Percentiles rank a stretch among this genome's conserved stretches.
Evolutionary conservation across 1,140 invertebrate species (phyloP).

Genomic region (Drosophila kohkoa): DNA sequence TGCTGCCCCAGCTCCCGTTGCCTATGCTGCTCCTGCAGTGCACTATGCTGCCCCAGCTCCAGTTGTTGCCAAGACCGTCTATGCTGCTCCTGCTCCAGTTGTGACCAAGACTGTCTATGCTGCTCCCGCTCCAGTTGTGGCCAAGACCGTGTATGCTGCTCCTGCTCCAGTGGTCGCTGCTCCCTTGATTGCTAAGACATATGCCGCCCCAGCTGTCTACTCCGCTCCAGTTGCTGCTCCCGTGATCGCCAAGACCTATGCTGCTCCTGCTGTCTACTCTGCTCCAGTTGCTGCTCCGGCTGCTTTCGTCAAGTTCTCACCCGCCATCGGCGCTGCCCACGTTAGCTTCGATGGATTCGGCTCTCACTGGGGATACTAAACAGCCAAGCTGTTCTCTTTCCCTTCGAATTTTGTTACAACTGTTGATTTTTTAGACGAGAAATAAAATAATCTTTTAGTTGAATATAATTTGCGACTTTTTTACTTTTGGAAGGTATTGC

Average conservation of each 20-base stretch:
- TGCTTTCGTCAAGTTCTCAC: conserved; percentile 85
- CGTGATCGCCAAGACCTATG: conserved; percentile 55
- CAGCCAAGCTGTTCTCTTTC: conserved; percentile 27
- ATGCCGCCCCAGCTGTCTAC: conserved; percentile 70
- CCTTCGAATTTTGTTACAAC: conserved; percentile 13
- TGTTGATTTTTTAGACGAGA: conserved; percentile 52
- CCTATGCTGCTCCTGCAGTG: conserved; percentile 86
- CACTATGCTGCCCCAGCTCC: conserved; percentile 86
- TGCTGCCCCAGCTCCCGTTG: conserved; percentile 71
- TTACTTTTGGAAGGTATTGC: too few species aligned
- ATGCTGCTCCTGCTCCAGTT: conserved; percentile 82
- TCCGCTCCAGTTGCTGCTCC: conserved; percentile 77
- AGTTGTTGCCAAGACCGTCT: conserved; percentile 83
- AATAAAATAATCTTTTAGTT: conserved; percentile 45
- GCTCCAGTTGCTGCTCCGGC: conserved; percentile 77
- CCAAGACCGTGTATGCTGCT: conserved; percentile 61
- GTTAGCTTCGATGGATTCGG: conserved; percentile 85
- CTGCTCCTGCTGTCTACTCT: conserved; percentile 78
- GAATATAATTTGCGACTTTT: not conserved
- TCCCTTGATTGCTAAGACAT: conserved; percentile 52
- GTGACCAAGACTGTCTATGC: conserved; percentile 75
- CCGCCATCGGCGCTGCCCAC: conserved; percentile 86
- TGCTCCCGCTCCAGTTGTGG: conserved; percentile 63
- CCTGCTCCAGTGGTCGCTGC: conserved; percentile 53
- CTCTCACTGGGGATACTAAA: conserved; percentile 86